Base-by-base conservation (phyloP, 2,797 vertebrate genomes). In the Hylomyscus alleni region DNA sequence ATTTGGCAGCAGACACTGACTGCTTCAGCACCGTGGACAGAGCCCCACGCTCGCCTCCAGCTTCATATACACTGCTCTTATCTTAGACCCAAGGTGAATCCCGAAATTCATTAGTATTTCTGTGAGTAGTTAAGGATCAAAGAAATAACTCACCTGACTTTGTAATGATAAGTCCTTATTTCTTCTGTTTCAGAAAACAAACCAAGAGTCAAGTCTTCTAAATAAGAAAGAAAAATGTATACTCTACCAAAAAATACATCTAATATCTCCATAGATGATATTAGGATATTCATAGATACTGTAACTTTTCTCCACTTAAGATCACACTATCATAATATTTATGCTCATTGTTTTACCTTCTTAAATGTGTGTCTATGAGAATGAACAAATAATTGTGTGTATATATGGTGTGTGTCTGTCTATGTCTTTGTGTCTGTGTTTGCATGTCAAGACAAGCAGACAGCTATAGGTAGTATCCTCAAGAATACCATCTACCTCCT, bases 61-160 rank as follows among this genome's bases (percentile, higher is more conserved):
- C 37, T 76, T 3, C 10, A 29, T 13, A 60, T 14, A 1, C 26
- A 75, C 77, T 52, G 31, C 10, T 54, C 34, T 24, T 76, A 91
- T 47, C 34, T 82, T 89, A 58, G 44, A 50, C 73, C 54, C 80
- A 47, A 3, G n/a, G 60, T 80, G 62, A 84, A 81, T 60, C 52
- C 17, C 95, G 29, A 89, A 94, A 93, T 13, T 94, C 89, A 50
- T 50, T 85, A 95, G 80, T 37, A 37, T 54, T 58, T 90, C 78
- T 76, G 29, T 19, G 11, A 90, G 58, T 56, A 94, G 47, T 81
- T 77, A 92, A 83, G 14, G 91, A 95, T 62, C 34, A 93, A 90
- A n/a, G 76, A 73, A 73, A 31, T 78, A 82, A 24, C 67, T 84
- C 11, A 8, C 62, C 76, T 72, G 2, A 37, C 8, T 94, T 84